Percentiles rank a stretch among this genome's conserved stretches.
These are phyloP conservation scores for Nerophis ophidion DNA, from an alignment of 2,113 vertebrate genomes.

Conservation along the genomic window DNA sequence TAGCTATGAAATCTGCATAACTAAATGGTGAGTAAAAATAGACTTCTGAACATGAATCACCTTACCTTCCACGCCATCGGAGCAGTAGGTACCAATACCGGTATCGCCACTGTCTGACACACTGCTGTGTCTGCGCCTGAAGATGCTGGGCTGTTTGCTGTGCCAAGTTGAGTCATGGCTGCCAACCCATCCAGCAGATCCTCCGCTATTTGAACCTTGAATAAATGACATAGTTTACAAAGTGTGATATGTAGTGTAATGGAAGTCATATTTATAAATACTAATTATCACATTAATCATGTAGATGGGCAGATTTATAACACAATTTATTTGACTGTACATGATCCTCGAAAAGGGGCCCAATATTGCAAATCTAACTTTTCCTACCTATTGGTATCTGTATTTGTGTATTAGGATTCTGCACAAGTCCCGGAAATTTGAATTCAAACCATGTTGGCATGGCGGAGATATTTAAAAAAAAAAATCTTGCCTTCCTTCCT, in stretches of 20 bases:
- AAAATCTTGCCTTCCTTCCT: too few relatives aligned
- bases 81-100: slow-evolving; percentile 47
- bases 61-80: slow-evolving; percentile 49
- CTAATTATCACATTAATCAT: too few relatives aligned
- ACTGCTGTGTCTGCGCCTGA: slow-evolving; percentile 31
- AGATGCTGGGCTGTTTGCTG: slow-evolving; percentile 5
- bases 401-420: too few relatives aligned
- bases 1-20: not conserved
- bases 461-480: too few relatives aligned
- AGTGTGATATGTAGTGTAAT: not conserved
- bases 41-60: not conserved
- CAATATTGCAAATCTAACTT: too few relatives aligned
- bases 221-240: not conserved
- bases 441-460: too few relatives aligned
- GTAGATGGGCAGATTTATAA: too few relatives aligned
- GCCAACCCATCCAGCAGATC: slow-evolving; percentile 16
- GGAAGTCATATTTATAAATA: not conserved
- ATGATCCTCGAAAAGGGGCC: too few relatives aligned
- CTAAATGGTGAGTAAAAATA: not conserved
- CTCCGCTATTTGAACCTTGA: slow-evolving; percentile 13
- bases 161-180: slow-evolving; percentile 19
- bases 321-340: too few relatives aligned
- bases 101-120: slow-evolving; percentile 54
- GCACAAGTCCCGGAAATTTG: too few relatives aligned
- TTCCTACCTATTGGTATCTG: too few relatives aligned